These are phyloP conservation scores for Eudorcas thomsonii DNA, from an alignment of 2,113 vertebrate species.

Conservation along the genomic window DNA sequence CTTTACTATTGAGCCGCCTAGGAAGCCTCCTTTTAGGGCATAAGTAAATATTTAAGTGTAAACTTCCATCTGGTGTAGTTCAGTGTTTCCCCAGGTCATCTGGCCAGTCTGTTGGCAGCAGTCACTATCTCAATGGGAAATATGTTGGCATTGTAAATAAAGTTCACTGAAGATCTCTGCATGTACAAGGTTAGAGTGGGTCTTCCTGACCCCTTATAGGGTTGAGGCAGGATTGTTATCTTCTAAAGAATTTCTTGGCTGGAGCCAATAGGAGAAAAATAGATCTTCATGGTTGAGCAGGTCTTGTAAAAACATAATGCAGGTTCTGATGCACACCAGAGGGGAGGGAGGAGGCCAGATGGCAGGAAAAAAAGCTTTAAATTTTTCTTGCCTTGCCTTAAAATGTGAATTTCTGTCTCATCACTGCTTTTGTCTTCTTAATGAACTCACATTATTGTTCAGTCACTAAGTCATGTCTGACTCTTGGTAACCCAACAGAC, in stretches of 20 bases:
- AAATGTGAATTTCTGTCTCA: background rate
- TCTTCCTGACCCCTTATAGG: background rate
- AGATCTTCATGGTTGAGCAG: background rate
- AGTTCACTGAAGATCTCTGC: background rate
- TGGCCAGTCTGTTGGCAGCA: background rate
- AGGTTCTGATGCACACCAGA: background rate
- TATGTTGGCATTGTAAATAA: background rate
- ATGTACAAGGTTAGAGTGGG: background rate
- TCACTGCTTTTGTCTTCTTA: background rate
- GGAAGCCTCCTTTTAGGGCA: background rate
- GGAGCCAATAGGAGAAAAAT: background rate
- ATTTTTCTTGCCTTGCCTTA: background rate
- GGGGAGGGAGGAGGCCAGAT: background rate
- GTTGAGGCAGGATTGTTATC: background rate
- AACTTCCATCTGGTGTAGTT: background rate
- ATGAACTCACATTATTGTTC: background rate
- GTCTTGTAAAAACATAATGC: background rate
- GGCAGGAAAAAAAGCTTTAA: background rate
- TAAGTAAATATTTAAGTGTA: background rate
- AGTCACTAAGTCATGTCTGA: background rate
- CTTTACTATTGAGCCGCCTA: background rate
- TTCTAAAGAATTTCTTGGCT: background rate
- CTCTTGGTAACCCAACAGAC: background rate
- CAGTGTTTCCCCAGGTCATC: background rate
- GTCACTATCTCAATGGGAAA: background rate